A percentile compares a stretch with the other conserved stretches of the same genome.
phyloP scores from a whole-genome alignment of 1,140 invertebrate genomes.

The Drosophila lowei region DNA sequence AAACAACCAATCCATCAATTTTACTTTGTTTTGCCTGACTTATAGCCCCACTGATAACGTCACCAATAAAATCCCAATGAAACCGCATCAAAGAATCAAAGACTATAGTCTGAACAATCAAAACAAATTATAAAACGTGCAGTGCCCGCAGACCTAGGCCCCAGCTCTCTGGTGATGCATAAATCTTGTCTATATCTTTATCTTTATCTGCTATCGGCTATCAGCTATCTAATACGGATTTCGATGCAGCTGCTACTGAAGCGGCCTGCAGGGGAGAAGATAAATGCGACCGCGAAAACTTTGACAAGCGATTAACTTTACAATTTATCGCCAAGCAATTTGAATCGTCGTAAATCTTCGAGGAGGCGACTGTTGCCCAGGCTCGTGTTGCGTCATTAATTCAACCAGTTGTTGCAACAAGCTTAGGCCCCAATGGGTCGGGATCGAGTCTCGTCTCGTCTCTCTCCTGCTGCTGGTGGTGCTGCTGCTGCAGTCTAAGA shows the following conservation, averaged over 20 bases:
- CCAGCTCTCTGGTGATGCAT: constrained; percentile 1
- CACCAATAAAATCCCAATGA: no score
- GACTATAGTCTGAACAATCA: not conserved
- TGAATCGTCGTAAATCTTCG: constrained; percentile 73
- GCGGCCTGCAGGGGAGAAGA: constrained; percentile 32
- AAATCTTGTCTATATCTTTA: constrained; percentile 37
- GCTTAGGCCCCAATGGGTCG: constrained; percentile 32
- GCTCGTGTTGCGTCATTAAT: constrained; percentile 74
- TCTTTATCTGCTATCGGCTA: constrained; percentile 18
- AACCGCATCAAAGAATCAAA: not conserved
- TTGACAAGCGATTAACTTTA: constrained; percentile 82
- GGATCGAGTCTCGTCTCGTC: constrained; percentile 21
- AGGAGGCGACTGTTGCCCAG: constrained; percentile 31
- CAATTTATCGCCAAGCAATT: constrained; percentile 72
- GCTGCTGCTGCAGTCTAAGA: constrained; percentile 37
- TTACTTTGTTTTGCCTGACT: no score
- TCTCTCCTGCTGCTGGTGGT: no score
- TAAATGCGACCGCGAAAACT: constrained; percentile 75
- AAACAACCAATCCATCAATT: no score
- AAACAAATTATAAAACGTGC: constrained; percentile 15
- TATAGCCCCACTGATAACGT: no score
- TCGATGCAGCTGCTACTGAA: constrained; percentile 42
- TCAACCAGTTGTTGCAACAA: constrained; percentile 77
- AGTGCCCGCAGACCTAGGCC: not conserved
- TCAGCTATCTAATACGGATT: constrained; percentile 32